phyloP scores from a whole-genome alignment of 2,888 invertebrate species.

The Peribatodes rhomboidaria region DNA sequence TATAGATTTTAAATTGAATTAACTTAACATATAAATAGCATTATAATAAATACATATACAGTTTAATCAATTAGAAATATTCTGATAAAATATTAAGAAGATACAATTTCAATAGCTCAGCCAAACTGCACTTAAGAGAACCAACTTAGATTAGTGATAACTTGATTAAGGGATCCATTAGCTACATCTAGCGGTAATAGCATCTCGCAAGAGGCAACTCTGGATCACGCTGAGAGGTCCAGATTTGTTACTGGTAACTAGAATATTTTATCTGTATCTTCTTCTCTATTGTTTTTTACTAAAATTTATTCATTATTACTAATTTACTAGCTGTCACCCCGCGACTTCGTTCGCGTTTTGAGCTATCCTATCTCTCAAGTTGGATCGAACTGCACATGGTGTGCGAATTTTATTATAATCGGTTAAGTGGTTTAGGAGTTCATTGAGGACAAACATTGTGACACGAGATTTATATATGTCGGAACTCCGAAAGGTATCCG shows the following conservation, averaged over 20 bases:
- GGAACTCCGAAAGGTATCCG: no score
- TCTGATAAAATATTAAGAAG: background rate
- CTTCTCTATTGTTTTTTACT: background rate
- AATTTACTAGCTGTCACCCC: no score
- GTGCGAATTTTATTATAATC: no score
- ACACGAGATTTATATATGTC: no score
- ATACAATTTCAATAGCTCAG: slow-evolving; percentile 10
- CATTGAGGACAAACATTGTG: no score
- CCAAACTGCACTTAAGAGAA: slow-evolving; percentile 28
- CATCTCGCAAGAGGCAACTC: background rate
- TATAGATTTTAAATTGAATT: background rate
- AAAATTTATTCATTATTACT: no score
- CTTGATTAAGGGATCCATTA: slow-evolving; percentile 24
- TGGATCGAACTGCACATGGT: no score
- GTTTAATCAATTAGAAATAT: slow-evolving; percentile 26
- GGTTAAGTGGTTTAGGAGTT: no score
- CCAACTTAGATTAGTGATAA: slow-evolving; percentile 22
- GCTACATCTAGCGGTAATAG: background rate
- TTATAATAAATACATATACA: no score
- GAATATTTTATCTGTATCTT: background rate
- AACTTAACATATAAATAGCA: background rate
- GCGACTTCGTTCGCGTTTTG: no score
- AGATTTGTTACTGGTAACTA: background rate
- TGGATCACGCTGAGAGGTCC: background rate
- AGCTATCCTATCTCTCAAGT: no score